phyloP scores from a whole-genome alignment of 2,888 invertebrate species.

The Candidula unifasciata region DNA sequence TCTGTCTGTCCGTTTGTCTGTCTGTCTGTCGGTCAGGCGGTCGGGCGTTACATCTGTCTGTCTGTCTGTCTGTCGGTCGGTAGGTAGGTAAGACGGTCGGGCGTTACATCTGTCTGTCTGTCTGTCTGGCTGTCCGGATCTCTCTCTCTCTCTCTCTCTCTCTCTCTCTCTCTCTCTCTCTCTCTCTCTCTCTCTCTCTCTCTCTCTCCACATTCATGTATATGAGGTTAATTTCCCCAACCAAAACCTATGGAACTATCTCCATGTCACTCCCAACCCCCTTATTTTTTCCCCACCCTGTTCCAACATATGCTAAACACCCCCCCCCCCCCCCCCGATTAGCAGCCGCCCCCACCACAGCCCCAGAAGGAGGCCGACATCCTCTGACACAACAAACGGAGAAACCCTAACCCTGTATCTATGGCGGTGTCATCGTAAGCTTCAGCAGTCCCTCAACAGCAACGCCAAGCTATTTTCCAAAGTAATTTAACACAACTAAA shows the following conservation, averaged over 20 bases:
- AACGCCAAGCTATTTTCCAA: not conserved
- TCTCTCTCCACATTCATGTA: no score
- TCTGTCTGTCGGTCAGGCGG: no score
- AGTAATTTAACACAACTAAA: no score
- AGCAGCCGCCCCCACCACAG: not conserved
- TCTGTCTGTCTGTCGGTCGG: not conserved
- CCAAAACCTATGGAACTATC: no score
- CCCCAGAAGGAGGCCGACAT: not conserved
- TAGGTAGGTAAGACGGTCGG: no score
- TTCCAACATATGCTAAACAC: not conserved
- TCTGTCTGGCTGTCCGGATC: not conserved
- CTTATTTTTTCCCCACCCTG: no score
- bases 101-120: no score
- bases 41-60: no score
- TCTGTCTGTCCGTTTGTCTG: not conserved
- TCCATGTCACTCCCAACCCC: no score
- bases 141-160: conserved; percentile 15
- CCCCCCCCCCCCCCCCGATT: not conserved
- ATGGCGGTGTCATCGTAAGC: not conserved
- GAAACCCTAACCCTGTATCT: not conserved
- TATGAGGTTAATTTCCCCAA: no score
- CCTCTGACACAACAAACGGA: not conserved
- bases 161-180: conserved; percentile 15
- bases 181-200: not conserved
- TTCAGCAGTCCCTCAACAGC: no score